Percentiles rank a stretch among this genome's conserved stretches.
phyloP scores from a whole-genome alignment of 2,888 invertebrate species.

The Lasioglossum oenotherae region DNA sequence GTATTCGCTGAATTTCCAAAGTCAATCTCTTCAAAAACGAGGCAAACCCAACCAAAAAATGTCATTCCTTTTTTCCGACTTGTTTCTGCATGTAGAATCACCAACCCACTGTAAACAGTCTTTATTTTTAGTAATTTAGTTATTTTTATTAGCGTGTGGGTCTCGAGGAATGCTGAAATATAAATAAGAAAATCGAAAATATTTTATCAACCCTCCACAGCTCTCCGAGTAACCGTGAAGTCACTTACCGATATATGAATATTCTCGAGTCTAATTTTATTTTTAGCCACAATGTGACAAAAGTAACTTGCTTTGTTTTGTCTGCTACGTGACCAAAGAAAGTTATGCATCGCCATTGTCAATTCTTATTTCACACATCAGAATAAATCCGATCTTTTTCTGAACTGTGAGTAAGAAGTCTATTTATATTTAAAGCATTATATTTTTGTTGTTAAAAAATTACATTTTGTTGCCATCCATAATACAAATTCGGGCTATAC shows the following conservation, averaged over 20 bases:
- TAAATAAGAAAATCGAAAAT: not conserved
- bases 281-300: not conserved
- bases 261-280: not conserved
- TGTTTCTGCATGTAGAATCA: too few relatives aligned
- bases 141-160: not conserved
- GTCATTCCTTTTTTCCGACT: too few relatives aligned
- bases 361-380: not conserved
- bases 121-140: not conserved
- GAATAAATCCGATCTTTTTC: not conserved
- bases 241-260: not conserved
- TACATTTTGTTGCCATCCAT: not conserved
- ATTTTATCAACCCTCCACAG: not conserved
- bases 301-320: not conserved
- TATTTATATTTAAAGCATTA: not conserved
- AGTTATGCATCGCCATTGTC: not conserved
- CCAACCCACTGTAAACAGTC: too few relatives aligned
- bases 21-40: not conserved
- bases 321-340: conserved; percentile 2
- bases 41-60: not conserved
- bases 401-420: not conserved
- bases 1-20: too few relatives aligned
- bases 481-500: not conserved
- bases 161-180: not conserved
- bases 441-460: too few relatives aligned
- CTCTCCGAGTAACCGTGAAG: not conserved